Base-by-base conservation (phyloP, 1,140 invertebrate species). In the Drosophila insularis region DNA sequence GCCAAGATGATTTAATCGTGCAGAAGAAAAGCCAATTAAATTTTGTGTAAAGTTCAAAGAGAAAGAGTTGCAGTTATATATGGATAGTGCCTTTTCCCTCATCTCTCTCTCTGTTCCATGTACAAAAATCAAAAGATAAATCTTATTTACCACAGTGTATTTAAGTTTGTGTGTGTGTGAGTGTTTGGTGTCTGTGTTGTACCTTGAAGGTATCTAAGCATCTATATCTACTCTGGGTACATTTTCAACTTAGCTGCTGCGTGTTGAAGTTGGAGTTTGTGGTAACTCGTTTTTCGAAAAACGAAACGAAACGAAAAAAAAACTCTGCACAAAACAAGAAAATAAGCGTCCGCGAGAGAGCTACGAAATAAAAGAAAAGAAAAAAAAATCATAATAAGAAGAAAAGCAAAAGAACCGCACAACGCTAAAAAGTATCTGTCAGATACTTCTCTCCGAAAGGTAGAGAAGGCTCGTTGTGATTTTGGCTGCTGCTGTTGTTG, bases 171-270 rank as follows among this genome's bases (percentile, higher is more conserved):
- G 59, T 35, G 19, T 43, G 40, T 21, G 71, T 23, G 31, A 27
- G 40, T 43, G 40, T 59, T 19, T 54, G 39, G 55, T 27, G 58
- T 63, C 46, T 62, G 63, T 75, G 80, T 68, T 50, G 69, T 84
- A 76, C 87, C 81, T 84, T 84, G 60, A 84, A 89, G 74, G 81
- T 90, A 90, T 89, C 85, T 90, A 89, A 80, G 85, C 84, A 89
- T 87, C 80, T 77, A 85, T 64, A 56, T 87, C 80, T 80, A 85
- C 70, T 39, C 40, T 63, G 65, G 76, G 71, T 63, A 37, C 50
- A 63, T 80, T 66, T 78, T 54, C 54, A 71, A 63, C 71, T 71
- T 66, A 53, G 11, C 32, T 27, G 77, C 59, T 61, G 66, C 61
- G 68, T 59, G 65, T 69, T 70, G 66, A 35, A 56, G 65, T 63